Conservation (phyloP, 2,888 invertebrate genomes). For the Idaea aversata region DNA sequence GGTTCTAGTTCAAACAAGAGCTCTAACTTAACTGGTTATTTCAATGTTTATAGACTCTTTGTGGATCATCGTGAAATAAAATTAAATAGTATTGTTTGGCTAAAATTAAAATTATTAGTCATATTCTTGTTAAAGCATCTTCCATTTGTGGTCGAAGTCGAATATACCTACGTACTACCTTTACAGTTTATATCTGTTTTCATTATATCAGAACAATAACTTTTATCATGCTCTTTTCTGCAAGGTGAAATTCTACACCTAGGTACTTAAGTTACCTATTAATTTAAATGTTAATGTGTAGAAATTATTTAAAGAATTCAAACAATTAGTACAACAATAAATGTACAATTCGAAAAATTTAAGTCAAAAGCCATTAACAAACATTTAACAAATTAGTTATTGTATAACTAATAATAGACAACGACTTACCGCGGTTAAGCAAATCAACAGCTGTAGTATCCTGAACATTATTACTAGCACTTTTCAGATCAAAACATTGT, state of each 20-base stretch:
- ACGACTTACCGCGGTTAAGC: not conserved
- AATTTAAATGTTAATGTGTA: not conserved
- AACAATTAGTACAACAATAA: not conserved
- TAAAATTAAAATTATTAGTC: not conserved
- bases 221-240: not conserved
- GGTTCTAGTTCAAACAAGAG: not conserved
- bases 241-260: not conserved
- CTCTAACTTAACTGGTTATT: not conserved
- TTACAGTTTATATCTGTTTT: not conserved
- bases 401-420: not conserved
- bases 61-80: not conserved
- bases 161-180: not conserved
- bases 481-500: slow-evolving; percentile 1
- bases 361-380: not conserved
- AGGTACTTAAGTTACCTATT: not conserved
- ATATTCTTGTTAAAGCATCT: not conserved
- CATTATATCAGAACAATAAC: not conserved
- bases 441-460: not conserved
- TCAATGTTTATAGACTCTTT: not conserved
- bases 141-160: not conserved
- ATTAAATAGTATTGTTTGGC: not conserved
- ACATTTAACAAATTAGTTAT: not conserved
- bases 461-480: not conserved
- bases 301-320: not conserved
- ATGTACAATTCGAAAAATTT: not conserved